Evolutionary conservation across 2,888 invertebrate genomes (phyloP), one percentile per base, ranked within the genome.

Genomic region (Tenthredo notha): DNA sequence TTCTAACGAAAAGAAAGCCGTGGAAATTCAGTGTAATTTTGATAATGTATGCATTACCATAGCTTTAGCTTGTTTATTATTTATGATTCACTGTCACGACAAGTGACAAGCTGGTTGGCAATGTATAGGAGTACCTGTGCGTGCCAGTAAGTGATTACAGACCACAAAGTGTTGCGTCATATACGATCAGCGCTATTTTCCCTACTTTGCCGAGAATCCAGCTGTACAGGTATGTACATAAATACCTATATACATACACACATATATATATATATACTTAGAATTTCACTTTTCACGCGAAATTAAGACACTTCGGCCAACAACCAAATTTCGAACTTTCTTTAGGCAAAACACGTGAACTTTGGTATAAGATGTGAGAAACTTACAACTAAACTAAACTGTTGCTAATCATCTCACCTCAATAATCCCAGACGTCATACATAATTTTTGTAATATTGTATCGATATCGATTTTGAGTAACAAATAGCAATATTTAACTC

Each of bases 131-230:
- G 67, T 58, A 83, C 65, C 29, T 29, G 21, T 83, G 67, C 67
- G 67, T 83, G 67, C 67, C 47, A 61, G 83, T 83, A 83, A 83
- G 83, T 83, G 83, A 83, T 83, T 83, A 83, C 67, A 29, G 67
- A 25, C 47, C 70, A 50, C 65, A 80, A 80, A 80, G 58, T 80
- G 61, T 80, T 80, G 47, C 80, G 80, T 47, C 65, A 80, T 65
- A 80, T 58, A 50, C 83, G 29, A 67, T 83, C 83, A 67, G 10
- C 47, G 61, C 29, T 67, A 47, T 40, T 50, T 83, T 37, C 33
- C 47, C 54, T 43, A 10, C 65, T 50, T 67, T 18, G 10, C 18
- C 15, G 65, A 21, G 47, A 33, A 47, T 83, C 15, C 15, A 37
- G 50, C 58, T 61, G 5, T 54, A 58, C 58, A 37, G 37, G 37